Evolutionary conservation across 2,888 invertebrate genomes (phyloP).

Genomic region (Trileptium ribeirensis): DNA sequence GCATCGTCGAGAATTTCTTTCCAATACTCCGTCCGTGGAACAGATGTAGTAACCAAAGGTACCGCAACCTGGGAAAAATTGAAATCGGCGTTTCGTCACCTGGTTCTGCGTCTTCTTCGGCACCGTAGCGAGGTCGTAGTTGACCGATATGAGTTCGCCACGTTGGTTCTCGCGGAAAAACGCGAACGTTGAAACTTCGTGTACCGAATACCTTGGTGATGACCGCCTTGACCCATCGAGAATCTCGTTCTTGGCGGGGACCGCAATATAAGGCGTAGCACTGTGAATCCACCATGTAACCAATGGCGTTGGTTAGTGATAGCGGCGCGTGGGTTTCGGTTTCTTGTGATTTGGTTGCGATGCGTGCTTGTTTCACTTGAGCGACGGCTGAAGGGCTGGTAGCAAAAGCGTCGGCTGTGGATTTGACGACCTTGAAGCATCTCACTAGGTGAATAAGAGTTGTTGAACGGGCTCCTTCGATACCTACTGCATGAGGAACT

Average conservation of each 20-base stretch:
- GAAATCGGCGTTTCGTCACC: too few relatives aligned
- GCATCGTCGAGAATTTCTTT: too few relatives aligned
- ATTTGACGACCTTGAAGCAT: constrained; percentile 17
- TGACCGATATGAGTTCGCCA: constrained; percentile 24
- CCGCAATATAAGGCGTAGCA: constrained; percentile 17
- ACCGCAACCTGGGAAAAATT: too few relatives aligned
- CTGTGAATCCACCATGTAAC: not conserved
- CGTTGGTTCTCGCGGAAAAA: constrained; percentile 17
- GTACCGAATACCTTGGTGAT: constrained; percentile 19
- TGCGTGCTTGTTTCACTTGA: constrained; percentile 20
- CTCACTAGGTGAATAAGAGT: constrained; percentile 25
- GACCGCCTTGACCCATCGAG: constrained; percentile 25
- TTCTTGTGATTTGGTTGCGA: not conserved
- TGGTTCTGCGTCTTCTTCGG: constrained; percentile 19
- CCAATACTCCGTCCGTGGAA: too few relatives aligned
- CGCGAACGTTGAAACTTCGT: constrained; percentile 21
- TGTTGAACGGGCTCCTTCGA: constrained; percentile 5
- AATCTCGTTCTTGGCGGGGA: constrained; percentile 21
- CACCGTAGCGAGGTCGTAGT: constrained; percentile 22
- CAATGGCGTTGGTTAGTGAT: not conserved
- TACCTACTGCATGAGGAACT: constrained; percentile 29
- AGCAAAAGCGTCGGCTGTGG: not conserved
- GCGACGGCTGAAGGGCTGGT: constrained; percentile 2
- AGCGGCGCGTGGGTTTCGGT: not conserved
- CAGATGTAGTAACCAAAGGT: too few relatives aligned